Conservation (phyloP, 2,113 vertebrate species). For the Muntiacus reevesi region DNA sequence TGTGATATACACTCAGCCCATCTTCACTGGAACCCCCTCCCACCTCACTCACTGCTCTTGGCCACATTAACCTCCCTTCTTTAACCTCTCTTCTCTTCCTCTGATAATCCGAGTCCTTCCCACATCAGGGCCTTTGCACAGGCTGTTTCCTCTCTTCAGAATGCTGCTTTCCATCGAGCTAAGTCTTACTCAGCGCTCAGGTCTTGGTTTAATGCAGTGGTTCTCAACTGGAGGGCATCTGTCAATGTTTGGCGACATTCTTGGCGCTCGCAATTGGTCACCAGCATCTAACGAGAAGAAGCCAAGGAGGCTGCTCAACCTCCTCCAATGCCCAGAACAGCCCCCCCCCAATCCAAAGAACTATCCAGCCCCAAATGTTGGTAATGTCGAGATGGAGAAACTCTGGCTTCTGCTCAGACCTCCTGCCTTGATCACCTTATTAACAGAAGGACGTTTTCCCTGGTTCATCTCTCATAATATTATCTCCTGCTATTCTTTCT, state of each 20-base stretch:
- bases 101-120: not conserved
- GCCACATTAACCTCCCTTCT: not conserved
- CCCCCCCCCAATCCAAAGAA: not conserved
- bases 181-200: not conserved
- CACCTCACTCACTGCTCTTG: too few species aligned
- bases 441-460: fast-evolving
- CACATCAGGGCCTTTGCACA: not conserved
- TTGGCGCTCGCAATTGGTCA: not conserved
- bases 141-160: not conserved
- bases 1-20: fast-evolving
- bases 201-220: not conserved
- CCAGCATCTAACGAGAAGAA: not conserved
- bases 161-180: not conserved
- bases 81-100: not conserved
- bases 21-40: not conserved
- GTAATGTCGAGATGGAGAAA: fast-evolving
- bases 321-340: not conserved
- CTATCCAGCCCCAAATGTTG: not conserved
- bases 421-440: not conserved
- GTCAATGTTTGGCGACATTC: not conserved
- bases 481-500: not conserved
- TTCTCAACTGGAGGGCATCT: not conserved
- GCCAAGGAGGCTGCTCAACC: not conserved
- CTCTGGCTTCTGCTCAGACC: fast-evolving
- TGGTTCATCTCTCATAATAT: not conserved